These are phyloP conservation scores for Haliclona indistincta DNA, from an alignment of 37 sponge, comb jelly and placozoan species.

Conservation along the genomic window DNA sequence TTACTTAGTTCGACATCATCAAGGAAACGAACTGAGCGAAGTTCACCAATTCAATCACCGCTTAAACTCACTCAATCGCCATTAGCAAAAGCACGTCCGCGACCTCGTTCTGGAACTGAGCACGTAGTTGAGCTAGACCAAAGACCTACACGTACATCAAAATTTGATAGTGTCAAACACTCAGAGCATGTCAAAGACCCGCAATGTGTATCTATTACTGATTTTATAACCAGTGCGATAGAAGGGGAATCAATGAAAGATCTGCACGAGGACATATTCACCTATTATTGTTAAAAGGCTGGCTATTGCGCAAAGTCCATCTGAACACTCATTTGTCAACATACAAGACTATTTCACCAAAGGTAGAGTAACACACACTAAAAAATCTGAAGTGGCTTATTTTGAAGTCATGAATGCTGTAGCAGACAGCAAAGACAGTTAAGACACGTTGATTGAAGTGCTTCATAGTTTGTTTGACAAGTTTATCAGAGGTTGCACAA, in stretches of 20 bases:
- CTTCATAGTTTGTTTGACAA: neutral
- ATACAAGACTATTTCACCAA: conserved; percentile 9
- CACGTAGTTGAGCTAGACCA: neutral
- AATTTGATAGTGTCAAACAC: neutral
- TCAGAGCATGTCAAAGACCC: neutral
- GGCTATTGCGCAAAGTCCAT: neutral
- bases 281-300: conserved; percentile 5
- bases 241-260: neutral
- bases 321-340: neutral
- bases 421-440: conserved; percentile 29
- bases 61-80: conserved; percentile 9
- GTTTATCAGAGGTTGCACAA: neutral
- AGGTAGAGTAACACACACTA: conserved; percentile 19
- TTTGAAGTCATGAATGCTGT: conserved; percentile 28
- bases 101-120: conserved; percentile 12
- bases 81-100: neutral
- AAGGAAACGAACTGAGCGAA: neutral
- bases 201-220: neutral
- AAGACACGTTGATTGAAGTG: conserved; percentile 19
- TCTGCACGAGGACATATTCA: conserved; percentile 5
- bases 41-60: neutral
- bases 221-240: neutral
- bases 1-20: too few relatives aligned
- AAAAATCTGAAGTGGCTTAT: conserved; percentile 30
- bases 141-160: neutral